Conservation (phyloP, 53 echinoderm and acorn worm genomes). For the Astropecten irregularis region DNA sequence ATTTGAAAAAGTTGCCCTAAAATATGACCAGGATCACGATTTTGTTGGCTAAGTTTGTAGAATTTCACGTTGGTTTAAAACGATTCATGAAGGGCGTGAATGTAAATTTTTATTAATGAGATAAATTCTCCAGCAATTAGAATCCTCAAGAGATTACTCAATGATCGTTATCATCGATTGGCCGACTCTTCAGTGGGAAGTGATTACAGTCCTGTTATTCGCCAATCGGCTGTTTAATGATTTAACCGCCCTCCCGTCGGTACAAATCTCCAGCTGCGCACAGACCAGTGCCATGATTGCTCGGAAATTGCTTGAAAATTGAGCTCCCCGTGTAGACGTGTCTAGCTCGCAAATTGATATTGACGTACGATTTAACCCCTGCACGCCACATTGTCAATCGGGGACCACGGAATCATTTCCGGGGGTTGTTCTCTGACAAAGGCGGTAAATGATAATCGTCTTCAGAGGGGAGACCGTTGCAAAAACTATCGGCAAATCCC, state of each 20-base stretch:
- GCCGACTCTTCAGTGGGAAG: slow-evolving; percentile 37
- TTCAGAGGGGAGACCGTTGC: slow-evolving; percentile 41
- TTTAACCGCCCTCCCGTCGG: slow-evolving; percentile 5
- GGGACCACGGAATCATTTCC: slow-evolving; percentile 37
- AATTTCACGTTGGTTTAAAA: no score
- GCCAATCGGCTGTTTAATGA: slow-evolving; percentile 45
- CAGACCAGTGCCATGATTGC: slow-evolving; percentile 9
- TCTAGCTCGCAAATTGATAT: slow-evolving; percentile 41
- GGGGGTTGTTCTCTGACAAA: slow-evolving; percentile 32
- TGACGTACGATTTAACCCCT: slow-evolving; percentile 52
- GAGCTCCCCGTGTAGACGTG: slow-evolving; percentile 26
- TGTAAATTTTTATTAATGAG: no score
- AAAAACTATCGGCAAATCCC: slow-evolving; percentile 50
- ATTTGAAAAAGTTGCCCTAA: no score
- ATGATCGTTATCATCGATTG: slow-evolving; percentile 44
- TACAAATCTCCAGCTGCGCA: slow-evolving; percentile 31
- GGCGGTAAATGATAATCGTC: slow-evolving; percentile 39
- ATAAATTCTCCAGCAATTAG: not conserved
- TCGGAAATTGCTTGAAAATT: slow-evolving; percentile 45
- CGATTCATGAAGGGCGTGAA: no score
- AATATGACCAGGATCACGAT: no score
- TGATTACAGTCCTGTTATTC: slow-evolving; percentile 47
- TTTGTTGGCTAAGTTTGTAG: no score
- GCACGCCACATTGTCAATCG: slow-evolving; percentile 27
- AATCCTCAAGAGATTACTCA: slow-evolving; percentile 23